Evolutionary conservation across 2,797 vertebrate species (phyloP), one percentile per base, ranked within the genome.

Genomic region (Eleutherodactylus coqui): DNA sequence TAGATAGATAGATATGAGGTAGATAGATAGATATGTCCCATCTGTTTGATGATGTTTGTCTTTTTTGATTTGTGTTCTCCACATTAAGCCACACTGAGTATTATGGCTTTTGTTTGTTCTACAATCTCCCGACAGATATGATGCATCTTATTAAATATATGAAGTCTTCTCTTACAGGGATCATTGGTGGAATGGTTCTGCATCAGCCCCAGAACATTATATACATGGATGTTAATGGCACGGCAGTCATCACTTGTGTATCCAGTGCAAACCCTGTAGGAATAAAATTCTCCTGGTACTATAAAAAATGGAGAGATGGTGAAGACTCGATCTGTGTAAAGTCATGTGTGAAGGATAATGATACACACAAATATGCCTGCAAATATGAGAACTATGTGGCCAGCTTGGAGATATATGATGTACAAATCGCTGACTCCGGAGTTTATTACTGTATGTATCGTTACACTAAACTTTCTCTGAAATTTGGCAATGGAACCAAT

Each of bases 251-350:
- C 24, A 0, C 0, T 2, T 81, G 85, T 2, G 1, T 38, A 8
- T 5, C 16, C 10, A 3, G 5, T 0, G 0, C 32, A 38, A 0
- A 0, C 0, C 0, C n/a, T 0, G 4, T 27, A 9, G 3, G 0
- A 21, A 0, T 0, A 0, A 0, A 0, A 0, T 0, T 38, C 2
- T 14, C 0, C 4, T 89, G 89, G 87, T 88, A 58, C 70, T 0
- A 3, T 17, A 16, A 0, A 0, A 2, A 21, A 53, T 70, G n/a
- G 76, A 41, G 2, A 60, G 11, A 6, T 2, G 38, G 19, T 21
- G 29, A 72, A 17, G n/a, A 9, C 13, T 32, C 16, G 0, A 10
- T 21, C 5, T 17, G n/a, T 43, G 24, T 85, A 1, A 45, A 24
- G 19, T 43, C 27, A 8, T 79, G 83, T 21, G 2, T 6, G 0